Evolutionary conservation across 2,888 invertebrate species (phyloP).

Genomic region (Chydorus sphaericus): DNA sequence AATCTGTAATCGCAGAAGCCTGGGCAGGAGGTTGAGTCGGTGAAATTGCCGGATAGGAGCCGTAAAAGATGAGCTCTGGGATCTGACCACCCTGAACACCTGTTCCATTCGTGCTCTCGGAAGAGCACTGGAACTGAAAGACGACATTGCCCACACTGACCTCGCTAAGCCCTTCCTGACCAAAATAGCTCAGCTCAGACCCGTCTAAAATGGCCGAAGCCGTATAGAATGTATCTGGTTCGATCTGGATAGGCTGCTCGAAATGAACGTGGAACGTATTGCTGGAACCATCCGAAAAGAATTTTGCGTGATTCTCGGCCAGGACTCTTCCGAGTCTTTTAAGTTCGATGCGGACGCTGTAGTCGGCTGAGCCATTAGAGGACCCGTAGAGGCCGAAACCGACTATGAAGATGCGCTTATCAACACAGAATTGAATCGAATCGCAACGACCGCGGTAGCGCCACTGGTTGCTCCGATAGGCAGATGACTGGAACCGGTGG

Average conservation of each 20-base stretch:
- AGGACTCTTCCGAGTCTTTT: conserved; percentile 75
- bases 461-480: conserved; percentile 94
- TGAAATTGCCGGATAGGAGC: conserved; percentile 44
- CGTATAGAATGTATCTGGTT: conserved; percentile 86
- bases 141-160: conserved; percentile 83
- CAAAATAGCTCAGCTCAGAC: conserved; percentile 86
- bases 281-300: conserved; percentile 91
- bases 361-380: conserved; percentile 88
- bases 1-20: background rate
- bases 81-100: conserved; percentile 96
- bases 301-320: conserved; percentile 82
- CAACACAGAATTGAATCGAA: conserved; percentile 91
- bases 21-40: background rate
- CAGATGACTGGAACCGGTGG: conserved; percentile 90
- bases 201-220: conserved; percentile 92
- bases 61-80: conserved; percentile 90
- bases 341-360: conserved; percentile 83
- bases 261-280: conserved; percentile 86
- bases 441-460: conserved; percentile 90
- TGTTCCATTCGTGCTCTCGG: conserved; percentile 93
- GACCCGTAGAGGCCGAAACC: conserved; percentile 93
- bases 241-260: conserved; percentile 58
- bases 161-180: conserved; percentile 91
- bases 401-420: conserved; percentile 86
- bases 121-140: conserved; percentile 93